Percentiles rank a stretch among this genome's conserved stretches.
Conservation (phyloP, 2,113 vertebrate genomes). For the Pelodiscus sinensis region DNA sequence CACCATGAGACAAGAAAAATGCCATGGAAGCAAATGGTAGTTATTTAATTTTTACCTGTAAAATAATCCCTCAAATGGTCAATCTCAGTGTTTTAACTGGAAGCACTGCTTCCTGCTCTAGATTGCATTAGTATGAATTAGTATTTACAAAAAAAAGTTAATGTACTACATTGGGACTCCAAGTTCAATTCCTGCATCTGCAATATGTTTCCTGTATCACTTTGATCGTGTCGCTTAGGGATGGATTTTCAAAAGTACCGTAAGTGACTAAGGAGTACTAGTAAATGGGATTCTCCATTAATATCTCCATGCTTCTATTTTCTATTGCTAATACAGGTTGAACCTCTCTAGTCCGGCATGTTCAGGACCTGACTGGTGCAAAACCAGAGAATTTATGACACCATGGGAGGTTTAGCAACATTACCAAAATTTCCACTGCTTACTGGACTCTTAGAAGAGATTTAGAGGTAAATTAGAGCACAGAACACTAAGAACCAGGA, state of each 20-base stretch:
- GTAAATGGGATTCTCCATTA: neutral
- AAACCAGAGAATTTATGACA: too few relatives aligned
- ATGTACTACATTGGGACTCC: neutral
- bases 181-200: conserved; percentile 7
- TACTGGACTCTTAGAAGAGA: too few relatives aligned
- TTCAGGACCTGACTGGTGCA: too few relatives aligned
- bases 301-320: neutral
- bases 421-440: too few relatives aligned
- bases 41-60: conserved; percentile 24
- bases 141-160: neutral
- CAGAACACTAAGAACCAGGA: too few relatives aligned
- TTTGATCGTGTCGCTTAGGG: neutral
- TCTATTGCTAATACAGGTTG: neutral
- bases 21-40: neutral
- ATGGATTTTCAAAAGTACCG: neutral
- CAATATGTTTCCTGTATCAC: neutral
- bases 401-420: too few relatives aligned
- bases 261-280: neutral
- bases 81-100: neutral
- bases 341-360: too few relatives aligned
- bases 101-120: neutral
- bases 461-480: too few relatives aligned
- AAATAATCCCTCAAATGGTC: rapidly evolving
- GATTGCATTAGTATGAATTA: neutral
- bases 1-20: neutral